Conservation (phyloP, 2,797 vertebrate genomes). For the Alouatta caraya region DNA sequence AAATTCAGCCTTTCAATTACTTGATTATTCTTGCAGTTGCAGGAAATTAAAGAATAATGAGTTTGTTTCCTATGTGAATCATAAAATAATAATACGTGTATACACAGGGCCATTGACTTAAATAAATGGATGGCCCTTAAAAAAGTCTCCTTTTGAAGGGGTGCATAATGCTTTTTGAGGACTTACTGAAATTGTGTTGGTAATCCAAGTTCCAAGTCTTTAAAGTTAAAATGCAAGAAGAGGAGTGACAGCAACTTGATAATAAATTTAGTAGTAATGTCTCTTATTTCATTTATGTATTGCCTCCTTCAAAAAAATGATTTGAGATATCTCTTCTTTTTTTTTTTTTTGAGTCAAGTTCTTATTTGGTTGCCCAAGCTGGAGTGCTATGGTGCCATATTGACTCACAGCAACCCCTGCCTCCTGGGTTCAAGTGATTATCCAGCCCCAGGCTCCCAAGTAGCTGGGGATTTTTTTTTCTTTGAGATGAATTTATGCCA, state of each 20-base stretch:
- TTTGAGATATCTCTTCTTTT: neutral
- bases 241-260: neutral
- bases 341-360: neutral
- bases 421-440: neutral
- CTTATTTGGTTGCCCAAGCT: neutral
- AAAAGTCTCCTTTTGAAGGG: neutral
- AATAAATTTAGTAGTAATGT: neutral
- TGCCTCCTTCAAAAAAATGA: slow-evolving; percentile 11
- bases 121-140: slow-evolving; percentile 2
- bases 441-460: neutral
- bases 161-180: neutral
- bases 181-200: neutral
- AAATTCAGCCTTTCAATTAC: slow-evolving; percentile 49
- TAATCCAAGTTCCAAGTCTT: neutral
- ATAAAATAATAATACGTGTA: neutral
- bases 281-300: neutral
- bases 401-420: neutral
- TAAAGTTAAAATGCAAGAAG: neutral
- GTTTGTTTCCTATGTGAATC: slow-evolving; percentile 54
- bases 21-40: slow-evolving; percentile 50
- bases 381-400: neutral
- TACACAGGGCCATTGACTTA: neutral
- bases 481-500: neutral
- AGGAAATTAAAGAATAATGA: slow-evolving; percentile 55
- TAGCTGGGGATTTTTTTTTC: neutral